Percentiles rank a stretch among this genome's conserved stretches.
Evolutionary conservation across 1,140 invertebrate genomes (phyloP).

Genomic region (Drosophila insularis): DNA sequence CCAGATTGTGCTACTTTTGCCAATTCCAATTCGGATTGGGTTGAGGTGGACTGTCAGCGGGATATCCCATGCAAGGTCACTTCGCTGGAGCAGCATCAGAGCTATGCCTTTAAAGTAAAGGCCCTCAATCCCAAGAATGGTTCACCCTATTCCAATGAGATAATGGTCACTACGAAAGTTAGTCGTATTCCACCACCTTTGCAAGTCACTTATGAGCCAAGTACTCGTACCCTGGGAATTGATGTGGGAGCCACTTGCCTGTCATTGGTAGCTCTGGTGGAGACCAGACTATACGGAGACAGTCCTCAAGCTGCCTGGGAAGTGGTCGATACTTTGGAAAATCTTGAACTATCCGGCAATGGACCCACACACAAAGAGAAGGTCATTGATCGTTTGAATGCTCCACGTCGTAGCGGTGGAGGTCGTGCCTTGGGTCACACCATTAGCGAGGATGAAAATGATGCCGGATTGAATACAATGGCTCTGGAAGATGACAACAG

Average conservation of each 20-base stretch:
- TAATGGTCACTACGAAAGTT: slow-evolving; percentile 90
- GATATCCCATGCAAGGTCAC: slow-evolving; percentile 94
- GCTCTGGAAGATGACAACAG: slow-evolving; percentile 84
- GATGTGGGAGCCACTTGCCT: slow-evolving; percentile 90
- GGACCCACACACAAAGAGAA: slow-evolving; percentile 87
- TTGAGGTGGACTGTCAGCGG: slow-evolving; percentile 91
- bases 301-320: slow-evolving; percentile 86
- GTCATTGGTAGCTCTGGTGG: slow-evolving; percentile 88
- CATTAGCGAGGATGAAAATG: slow-evolving; percentile 72
- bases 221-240: slow-evolving; percentile 88
- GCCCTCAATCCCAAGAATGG: slow-evolving; percentile 92
- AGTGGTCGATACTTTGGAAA: slow-evolving; percentile 87
- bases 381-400: slow-evolving; percentile 84
- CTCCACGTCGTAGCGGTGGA: slow-evolving; percentile 75
- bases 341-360: slow-evolving; percentile 87
- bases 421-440: slow-evolving; percentile 83
- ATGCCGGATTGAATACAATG: slow-evolving; percentile 83
- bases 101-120: slow-evolving; percentile 92
- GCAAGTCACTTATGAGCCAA: slow-evolving; percentile 91
- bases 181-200: slow-evolving; percentile 92
- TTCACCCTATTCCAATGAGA: slow-evolving; percentile 92
- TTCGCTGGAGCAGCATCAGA: slow-evolving; percentile 91
- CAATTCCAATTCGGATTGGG: slow-evolving; percentile 86
- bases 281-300: slow-evolving; percentile 85
- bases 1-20: slow-evolving; percentile 86